phyloP scores from a whole-genome alignment of 2,113 vertebrate species.

The Lepus americanus region DNA sequence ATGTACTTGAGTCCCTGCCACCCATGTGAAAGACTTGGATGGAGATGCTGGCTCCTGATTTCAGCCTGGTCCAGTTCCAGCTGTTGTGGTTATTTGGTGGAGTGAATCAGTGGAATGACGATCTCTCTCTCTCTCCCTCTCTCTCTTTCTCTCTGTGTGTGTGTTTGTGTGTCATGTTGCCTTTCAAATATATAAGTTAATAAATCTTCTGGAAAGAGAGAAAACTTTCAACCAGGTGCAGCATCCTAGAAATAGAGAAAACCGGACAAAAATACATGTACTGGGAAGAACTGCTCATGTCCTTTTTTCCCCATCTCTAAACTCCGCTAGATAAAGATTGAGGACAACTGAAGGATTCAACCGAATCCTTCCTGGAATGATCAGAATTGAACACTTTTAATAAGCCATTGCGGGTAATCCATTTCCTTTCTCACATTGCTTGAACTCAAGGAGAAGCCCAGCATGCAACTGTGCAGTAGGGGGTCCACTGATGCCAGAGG shows the following conservation, averaged over 20 bases:
- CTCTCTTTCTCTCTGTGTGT: no score
- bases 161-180: no score
- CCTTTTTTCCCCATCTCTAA: not conserved
- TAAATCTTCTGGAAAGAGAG: not conserved
- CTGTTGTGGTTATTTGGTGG: no score
- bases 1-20: no score
- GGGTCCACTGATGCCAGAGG: not conserved
- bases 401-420: not conserved
- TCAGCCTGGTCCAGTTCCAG: no score
- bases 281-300: not conserved
- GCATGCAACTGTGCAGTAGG: not conserved
- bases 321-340: not conserved
- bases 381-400: not conserved
- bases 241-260: not conserved
- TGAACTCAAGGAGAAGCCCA: not conserved
- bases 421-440: slow-evolving; percentile 17
- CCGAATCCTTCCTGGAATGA: slow-evolving; percentile 18
- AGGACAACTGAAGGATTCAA: not conserved
- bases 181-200: no score
- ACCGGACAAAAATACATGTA: not conserved
- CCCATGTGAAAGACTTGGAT: no score
- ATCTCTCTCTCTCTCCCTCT: no score
- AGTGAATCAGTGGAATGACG: no score
- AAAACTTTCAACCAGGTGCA: not conserved
- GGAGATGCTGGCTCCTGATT: no score